Conservation (phyloP, 2,797 vertebrate species). For the Poecilia velifera region DNA sequence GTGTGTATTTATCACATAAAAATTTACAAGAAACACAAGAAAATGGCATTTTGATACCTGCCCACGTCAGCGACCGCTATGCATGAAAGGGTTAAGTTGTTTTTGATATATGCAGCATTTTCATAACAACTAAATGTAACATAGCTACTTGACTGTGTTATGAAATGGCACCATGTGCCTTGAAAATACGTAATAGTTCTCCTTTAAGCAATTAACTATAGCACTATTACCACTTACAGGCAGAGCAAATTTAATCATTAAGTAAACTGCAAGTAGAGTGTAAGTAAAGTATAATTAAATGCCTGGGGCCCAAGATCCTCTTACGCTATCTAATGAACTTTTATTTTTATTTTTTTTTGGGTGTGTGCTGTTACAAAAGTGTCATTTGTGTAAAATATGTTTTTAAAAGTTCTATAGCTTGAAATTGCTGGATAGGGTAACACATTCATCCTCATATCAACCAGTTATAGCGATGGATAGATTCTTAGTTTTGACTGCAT, state of each 20-base stretch:
- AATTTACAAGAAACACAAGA: too few relatives aligned
- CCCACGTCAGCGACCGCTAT: too few relatives aligned
- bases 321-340: background rate
- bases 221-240: background rate
- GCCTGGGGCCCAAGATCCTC: background rate
- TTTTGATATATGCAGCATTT: background rate
- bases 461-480: background rate
- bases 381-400: background rate
- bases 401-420: background rate
- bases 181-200: background rate
- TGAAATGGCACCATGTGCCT: background rate
- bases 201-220: background rate
- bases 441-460: background rate
- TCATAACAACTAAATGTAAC: background rate
- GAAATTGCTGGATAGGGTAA: background rate
- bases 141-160: background rate
- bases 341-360: background rate
- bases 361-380: background rate
- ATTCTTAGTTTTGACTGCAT: background rate
- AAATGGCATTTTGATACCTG: too few relatives aligned
- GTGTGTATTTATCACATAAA: too few relatives aligned
- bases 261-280: background rate
- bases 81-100: background rate
- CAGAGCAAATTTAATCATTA: constrained; percentile 1
- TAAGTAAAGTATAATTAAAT: constrained; percentile 8